phyloP scores from a whole-genome alignment of 2,888 invertebrate genomes.

The Leptarthrus brevirostris region DNA sequence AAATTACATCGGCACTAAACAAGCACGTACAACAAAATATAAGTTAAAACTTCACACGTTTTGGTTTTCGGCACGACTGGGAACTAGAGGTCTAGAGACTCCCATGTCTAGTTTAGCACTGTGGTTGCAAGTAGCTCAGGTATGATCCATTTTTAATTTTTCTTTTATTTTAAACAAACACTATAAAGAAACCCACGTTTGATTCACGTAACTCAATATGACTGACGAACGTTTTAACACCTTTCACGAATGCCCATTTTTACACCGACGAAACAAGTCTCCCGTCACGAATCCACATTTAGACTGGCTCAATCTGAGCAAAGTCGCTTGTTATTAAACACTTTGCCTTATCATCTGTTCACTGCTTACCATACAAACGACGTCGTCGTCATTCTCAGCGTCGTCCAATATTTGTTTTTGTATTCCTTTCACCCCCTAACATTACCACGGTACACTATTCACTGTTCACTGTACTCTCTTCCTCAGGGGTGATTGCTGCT shows the following conservation, averaged over 20 bases:
- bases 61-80: conserved; percentile 2
- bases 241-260: conserved; percentile 28
- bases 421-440: not conserved
- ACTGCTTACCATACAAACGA: conserved; percentile 7
- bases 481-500: conserved; percentile 3
- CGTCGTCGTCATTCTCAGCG: conserved; percentile 15
- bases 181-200: not conserved
- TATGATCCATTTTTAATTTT: conserved; percentile 23
- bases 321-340: conserved; percentile 54
- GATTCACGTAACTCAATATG: not conserved
- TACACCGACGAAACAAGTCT: conserved; percentile 16
- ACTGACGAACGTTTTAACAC: conserved; percentile 24
- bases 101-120: conserved; percentile 25
- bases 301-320: conserved; percentile 52
- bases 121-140: conserved; percentile 7
- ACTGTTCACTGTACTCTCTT: conserved; percentile 10
- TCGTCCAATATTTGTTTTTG: conserved; percentile 33
- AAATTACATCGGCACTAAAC: conserved; percentile 24
- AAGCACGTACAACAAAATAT: conserved; percentile 20
- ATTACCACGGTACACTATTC: conserved; percentile 1
- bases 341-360: conserved; percentile 48
- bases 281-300: conserved; percentile 43
- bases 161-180: conserved; percentile 1
- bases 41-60: not conserved
- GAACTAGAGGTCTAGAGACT: conserved; percentile 12